phyloP scores from a whole-genome alignment of 2,797 vertebrate genomes.

The Lagocephalus sceleratus region DNA sequence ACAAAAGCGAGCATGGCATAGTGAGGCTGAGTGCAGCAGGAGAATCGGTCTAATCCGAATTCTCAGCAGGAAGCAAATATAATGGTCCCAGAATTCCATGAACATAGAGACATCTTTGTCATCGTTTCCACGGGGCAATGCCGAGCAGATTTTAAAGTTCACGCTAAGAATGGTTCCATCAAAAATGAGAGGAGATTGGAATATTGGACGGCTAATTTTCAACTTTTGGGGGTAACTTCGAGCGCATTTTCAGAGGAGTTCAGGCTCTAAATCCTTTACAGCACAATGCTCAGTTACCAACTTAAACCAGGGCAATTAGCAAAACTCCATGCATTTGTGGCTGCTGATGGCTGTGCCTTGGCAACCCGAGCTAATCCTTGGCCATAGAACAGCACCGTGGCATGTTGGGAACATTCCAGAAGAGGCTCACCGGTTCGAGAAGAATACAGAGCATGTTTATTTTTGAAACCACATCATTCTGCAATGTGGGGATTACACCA shows the following conservation, averaged over 20 bases:
- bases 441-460: too few relatives aligned
- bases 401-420: too few relatives aligned
- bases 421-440: too few relatives aligned
- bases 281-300: too few relatives aligned
- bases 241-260: background rate
- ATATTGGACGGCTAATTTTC: background rate
- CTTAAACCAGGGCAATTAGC: too few relatives aligned
- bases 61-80: constrained; percentile 53
- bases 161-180: constrained; percentile 56
- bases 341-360: too few relatives aligned
- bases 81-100: constrained; percentile 56
- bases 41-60: constrained; percentile 42
- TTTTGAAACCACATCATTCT: too few relatives aligned
- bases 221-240: background rate
- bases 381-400: too few relatives aligned
- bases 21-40: constrained; percentile 12
- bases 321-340: too few relatives aligned
- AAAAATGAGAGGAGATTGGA: constrained; percentile 5
- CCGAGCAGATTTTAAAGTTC: constrained; percentile 63
- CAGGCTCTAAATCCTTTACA: background rate
- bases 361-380: too few relatives aligned
- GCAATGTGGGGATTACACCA: too few relatives aligned
- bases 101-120: constrained; percentile 52
- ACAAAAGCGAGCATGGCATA: constrained; percentile 32
- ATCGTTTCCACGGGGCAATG: constrained; percentile 44